phyloP scores from a whole-genome alignment of 2,888 invertebrate genomes.

The Chouioia cunea region DNA sequence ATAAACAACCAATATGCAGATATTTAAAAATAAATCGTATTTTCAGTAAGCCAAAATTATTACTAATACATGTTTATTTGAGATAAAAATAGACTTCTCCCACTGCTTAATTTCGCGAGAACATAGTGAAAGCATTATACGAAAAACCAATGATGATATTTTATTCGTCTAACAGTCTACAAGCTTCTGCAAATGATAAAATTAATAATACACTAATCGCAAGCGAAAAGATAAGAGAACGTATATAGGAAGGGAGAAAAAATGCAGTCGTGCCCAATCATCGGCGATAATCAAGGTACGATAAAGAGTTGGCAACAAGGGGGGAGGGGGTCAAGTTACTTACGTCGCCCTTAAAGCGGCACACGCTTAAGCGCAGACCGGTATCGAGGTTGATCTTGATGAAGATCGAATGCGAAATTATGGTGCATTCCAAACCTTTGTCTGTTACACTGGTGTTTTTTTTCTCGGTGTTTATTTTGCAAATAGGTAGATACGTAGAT shows the following conservation, averaged over 20 bases:
- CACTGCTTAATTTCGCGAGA: too few species aligned
- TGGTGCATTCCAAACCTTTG: slow-evolving; percentile 26
- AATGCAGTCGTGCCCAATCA: slow-evolving; percentile 37
- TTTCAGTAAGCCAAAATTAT: too few species aligned
- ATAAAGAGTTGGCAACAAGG: too few species aligned
- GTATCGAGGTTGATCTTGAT: slow-evolving; percentile 43
- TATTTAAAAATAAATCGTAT: too few species aligned
- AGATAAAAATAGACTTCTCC: too few species aligned
- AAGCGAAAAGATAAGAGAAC: slow-evolving; percentile 3
- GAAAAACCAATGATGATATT: too few species aligned
- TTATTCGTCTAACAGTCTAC: too few species aligned
- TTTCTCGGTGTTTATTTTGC: slow-evolving; percentile 21
- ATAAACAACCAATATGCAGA: too few species aligned
- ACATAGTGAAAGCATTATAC: too few species aligned
- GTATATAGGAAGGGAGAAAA: slow-evolving; percentile 5
- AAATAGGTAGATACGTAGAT: slow-evolving; percentile 14
- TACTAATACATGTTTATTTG: too few species aligned
- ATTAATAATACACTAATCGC: slow-evolving; percentile 34
- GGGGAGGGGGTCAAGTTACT: slow-evolving; percentile 29
- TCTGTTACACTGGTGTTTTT: slow-evolving; percentile 22
- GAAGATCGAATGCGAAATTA: slow-evolving; percentile 40
- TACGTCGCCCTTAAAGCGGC: slow-evolving; percentile 16
- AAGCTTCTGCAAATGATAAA: slow-evolving; percentile 1
- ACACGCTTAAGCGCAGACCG: neutral
- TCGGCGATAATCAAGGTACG: slow-evolving; percentile 30